Evolutionary conservation across 2,888 invertebrate species (phyloP).

Genomic region (Taenaris catops): DNA sequence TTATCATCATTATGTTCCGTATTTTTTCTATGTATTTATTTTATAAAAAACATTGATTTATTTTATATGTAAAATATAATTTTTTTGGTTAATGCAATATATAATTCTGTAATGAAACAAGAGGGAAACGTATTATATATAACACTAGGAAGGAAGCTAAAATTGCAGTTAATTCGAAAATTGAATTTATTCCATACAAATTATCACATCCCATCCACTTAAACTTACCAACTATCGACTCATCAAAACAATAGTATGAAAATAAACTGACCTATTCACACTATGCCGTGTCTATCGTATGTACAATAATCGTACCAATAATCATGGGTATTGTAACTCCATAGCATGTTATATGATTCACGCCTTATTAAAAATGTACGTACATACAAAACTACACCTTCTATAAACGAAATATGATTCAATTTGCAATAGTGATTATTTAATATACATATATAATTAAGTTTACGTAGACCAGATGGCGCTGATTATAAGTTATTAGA

Average conservation of each 20-base stretch:
- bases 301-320: conserved; percentile 41
- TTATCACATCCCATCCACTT: conserved; percentile 2
- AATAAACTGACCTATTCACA: conserved; percentile 38
- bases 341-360: conserved; percentile 21
- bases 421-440: conserved; percentile 5
- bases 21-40: no score
- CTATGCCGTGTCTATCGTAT: conserved; percentile 28
- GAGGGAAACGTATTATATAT: no score
- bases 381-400: conserved; percentile 7
- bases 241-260: conserved; percentile 16
- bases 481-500: no score
- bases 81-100: no score
- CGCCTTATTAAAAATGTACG: conserved; percentile 2
- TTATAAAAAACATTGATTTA: no score
- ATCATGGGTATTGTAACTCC: conserved; percentile 33
- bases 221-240: conserved; percentile 6
- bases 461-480: no score
- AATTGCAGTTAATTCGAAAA: background rate
- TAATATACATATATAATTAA: no score
- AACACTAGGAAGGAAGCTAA: background rate
- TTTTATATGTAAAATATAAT: no score
- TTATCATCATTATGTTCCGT: no score
- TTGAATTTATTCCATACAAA: background rate
- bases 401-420: background rate
- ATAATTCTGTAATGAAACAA: no score